phyloP scores from a whole-genome alignment of 1,140 invertebrate genomes.

The Thaumatotibia leucotreta region DNA sequence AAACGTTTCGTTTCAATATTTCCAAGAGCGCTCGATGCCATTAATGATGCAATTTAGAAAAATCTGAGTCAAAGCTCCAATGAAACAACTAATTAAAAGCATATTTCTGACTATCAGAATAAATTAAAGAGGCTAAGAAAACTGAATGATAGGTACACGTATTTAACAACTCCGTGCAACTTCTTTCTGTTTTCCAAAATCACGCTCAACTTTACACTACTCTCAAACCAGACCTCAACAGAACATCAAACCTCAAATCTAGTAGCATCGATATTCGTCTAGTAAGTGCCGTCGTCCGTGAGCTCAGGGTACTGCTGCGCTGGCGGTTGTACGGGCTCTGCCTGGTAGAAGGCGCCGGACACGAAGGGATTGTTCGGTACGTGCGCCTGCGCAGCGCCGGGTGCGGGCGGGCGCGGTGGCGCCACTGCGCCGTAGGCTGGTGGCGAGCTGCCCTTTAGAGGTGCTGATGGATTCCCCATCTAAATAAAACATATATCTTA shows the following conservation, averaged over 20 bases:
- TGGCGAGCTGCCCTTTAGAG: slow-evolving; percentile 53
- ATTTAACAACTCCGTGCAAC: too few relatives aligned
- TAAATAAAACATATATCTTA: slow-evolving; percentile 29
- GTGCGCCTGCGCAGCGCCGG: slow-evolving; percentile 51
- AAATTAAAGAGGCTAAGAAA: too few relatives aligned
- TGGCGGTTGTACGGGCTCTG: slow-evolving; percentile 79
- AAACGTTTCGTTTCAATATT: too few relatives aligned
- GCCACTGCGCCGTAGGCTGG: slow-evolving; percentile 73
- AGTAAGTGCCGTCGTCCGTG: slow-evolving; percentile 78
- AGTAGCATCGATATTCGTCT: slow-evolving; percentile 24
- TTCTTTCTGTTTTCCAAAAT: too few relatives aligned
- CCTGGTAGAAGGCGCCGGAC: slow-evolving; percentile 63
- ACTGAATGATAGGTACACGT: too few relatives aligned
- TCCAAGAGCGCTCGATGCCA: too few relatives aligned
- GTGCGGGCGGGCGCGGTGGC: slow-evolving; percentile 46
- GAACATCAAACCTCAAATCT: not conserved
- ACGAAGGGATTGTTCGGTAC: slow-evolving; percentile 81
- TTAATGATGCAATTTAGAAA: too few relatives aligned
- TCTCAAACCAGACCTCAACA: too few relatives aligned
- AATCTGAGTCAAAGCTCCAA: too few relatives aligned
- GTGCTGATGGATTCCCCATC: slow-evolving; percentile 57
- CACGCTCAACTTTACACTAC: too few relatives aligned
- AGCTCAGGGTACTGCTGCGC: slow-evolving; percentile 77
- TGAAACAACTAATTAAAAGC: too few relatives aligned
- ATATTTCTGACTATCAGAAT: too few relatives aligned